A percentile compares a stretch with the other conserved stretches of the same genome.
Evolutionary conservation across 2,797 vertebrate species (phyloP).

Genomic region (Oryzias sinensis): DNA sequence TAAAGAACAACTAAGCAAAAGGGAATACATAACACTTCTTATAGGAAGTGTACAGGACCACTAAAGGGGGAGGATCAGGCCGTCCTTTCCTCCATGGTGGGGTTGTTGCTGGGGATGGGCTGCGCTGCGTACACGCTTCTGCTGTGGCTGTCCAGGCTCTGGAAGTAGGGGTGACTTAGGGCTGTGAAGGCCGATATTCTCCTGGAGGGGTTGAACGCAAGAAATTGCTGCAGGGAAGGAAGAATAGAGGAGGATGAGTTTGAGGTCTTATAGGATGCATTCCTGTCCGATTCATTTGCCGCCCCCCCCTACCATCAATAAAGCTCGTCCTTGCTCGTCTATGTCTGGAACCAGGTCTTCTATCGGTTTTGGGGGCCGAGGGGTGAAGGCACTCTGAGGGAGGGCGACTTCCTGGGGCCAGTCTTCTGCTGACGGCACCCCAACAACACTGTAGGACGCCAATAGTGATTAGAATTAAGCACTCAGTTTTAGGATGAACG

Average conservation of each 20-base stretch:
- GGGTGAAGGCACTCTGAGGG: constrained; percentile 91
- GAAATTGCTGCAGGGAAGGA: constrained; percentile 85
- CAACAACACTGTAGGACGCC: constrained; percentile 82
- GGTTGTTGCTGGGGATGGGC: constrained; percentile 86
- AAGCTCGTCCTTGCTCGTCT: constrained; percentile 90
- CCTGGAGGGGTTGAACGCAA: constrained; percentile 93
- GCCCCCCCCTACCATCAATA: constrained; percentile 84
- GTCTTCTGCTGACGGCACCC: constrained; percentile 91
- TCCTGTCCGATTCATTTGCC: not conserved
- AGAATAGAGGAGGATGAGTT: not conserved
- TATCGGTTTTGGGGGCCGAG: constrained; percentile 87
- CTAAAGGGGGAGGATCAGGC: constrained; percentile 69
- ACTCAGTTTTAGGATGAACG: too few relatives aligned
- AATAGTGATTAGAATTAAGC: constrained; percentile 22
- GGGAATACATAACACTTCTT: constrained; percentile 20
- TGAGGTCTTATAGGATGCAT: not conserved
- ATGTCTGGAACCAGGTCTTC: constrained; percentile 93
- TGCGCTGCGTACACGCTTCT: constrained; percentile 83
- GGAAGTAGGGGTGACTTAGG: constrained; percentile 95
- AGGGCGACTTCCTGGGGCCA: constrained; percentile 96
- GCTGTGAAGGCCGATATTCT: constrained; percentile 94
- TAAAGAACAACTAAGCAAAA: constrained; percentile 11
- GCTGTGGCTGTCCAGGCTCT: constrained; percentile 89
- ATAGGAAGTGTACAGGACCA: constrained; percentile 19
- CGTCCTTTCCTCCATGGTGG: constrained; percentile 87